Evolutionary conservation across 2,888 invertebrate genomes (phyloP).

Genomic region (Ornithoptera priamus): DNA sequence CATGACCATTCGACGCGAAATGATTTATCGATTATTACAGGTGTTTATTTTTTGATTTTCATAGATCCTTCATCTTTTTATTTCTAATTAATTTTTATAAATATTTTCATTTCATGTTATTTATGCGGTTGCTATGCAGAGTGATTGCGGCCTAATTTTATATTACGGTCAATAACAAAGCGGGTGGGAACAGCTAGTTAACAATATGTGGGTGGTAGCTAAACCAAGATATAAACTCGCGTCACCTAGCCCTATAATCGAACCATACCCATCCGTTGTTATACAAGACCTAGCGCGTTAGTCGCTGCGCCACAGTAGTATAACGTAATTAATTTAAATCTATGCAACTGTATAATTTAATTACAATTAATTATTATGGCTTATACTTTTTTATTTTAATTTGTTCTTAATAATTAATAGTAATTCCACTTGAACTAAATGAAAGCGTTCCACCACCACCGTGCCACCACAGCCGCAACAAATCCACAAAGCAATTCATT

Average conservation of each 20-base stretch:
- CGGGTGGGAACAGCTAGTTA: no score
- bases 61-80: no score
- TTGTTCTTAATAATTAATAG: conserved; percentile 11
- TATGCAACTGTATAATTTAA: background rate
- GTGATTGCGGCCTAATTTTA: no score
- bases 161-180: no score
- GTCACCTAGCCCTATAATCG: background rate
- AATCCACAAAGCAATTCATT: conserved; percentile 58
- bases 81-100: no score
- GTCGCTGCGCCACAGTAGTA: background rate
- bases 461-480: conserved; percentile 31
- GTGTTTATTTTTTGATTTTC: no score
- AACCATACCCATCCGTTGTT: background rate
- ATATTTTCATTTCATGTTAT: no score
- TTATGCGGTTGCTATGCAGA: no score
- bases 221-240: background rate
- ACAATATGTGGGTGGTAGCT: background rate
- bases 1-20: no score
- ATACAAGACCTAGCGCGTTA: background rate
- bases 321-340: background rate
- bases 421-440: conserved; percentile 24
- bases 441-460: conserved; percentile 14
- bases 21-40: no score
- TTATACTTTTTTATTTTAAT: background rate
- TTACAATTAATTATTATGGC: no score